These are phyloP conservation scores for Meloidogyne chitwoodi DNA, from an alignment of 1,140 invertebrate species.

Conservation along the genomic window DNA sequence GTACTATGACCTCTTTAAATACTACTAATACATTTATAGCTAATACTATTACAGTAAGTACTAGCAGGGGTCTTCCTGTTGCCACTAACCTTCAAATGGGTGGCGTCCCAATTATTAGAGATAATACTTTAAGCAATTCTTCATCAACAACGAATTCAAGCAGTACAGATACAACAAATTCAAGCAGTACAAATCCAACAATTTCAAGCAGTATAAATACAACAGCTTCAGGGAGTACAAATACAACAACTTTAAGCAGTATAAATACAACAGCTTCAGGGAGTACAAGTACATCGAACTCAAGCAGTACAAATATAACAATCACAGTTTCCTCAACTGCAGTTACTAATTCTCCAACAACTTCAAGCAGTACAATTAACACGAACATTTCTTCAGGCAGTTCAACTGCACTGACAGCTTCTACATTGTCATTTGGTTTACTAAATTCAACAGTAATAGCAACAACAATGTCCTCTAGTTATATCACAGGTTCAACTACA, in stretches of 20 bases:
- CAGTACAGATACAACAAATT: background rate
- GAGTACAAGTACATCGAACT: no score
- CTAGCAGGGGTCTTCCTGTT: background rate
- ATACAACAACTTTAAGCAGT: background rate
- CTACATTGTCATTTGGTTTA: background rate
- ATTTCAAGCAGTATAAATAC: background rate
- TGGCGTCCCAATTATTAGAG: background rate
- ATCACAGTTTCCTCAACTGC: no score
- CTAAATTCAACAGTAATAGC: background rate
- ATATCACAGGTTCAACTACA: background rate
- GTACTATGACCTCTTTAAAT: no score
- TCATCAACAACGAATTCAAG: background rate
- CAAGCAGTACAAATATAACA: background rate
- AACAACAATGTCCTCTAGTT: background rate
- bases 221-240: background rate
- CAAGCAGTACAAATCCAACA: no score
- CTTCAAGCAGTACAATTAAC: conserved; percentile 1
- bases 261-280: background rate
- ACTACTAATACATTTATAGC: no score
- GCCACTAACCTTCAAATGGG: background rate
- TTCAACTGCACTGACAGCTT: background rate
- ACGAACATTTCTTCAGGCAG: background rate
- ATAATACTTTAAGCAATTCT: background rate
- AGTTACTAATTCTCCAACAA: background rate
- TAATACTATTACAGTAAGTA: background rate